Percentiles rank a stretch among this genome's conserved stretches.
These are phyloP conservation scores for Oenanthe melanoleuca DNA, from an alignment of 2,113 vertebrate species.

Conservation along the genomic window DNA sequence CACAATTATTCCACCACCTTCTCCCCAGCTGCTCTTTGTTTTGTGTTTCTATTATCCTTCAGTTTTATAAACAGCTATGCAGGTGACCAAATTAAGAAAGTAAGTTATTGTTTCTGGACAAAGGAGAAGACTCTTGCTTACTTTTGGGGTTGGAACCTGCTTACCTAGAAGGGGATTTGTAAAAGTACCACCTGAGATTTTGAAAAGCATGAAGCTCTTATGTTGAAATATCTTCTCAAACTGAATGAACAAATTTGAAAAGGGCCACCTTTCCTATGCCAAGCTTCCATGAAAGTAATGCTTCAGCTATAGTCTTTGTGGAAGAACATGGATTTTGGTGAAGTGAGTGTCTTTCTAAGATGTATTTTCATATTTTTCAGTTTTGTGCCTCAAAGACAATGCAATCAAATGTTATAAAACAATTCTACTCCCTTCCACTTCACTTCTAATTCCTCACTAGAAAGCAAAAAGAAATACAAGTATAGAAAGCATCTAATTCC, in stretches of 20 bases:
- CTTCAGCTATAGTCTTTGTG: background rate
- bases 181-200: background rate
- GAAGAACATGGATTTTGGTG: background rate
- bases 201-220: background rate
- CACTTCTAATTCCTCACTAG: background rate
- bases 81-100: constrained; percentile 5
- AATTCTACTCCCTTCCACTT: background rate
- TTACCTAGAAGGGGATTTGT: background rate
- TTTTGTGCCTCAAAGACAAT: background rate
- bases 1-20: background rate
- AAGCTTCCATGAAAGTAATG: background rate
- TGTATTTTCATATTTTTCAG: background rate
- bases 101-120: background rate
- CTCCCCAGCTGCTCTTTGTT: constrained; percentile 12
- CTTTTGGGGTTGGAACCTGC: background rate
- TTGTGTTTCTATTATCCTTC: background rate
- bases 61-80: constrained; percentile 24
- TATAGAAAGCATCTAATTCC: background rate
- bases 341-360: background rate
- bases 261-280: background rate
- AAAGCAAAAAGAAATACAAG: background rate
- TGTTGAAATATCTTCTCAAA: background rate
- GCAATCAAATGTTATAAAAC: background rate
- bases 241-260: background rate
- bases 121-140: background rate